These are phyloP conservation scores for Galeruca laticollis DNA, from an alignment of 2,888 invertebrate genomes.

Conservation along the genomic window DNA sequence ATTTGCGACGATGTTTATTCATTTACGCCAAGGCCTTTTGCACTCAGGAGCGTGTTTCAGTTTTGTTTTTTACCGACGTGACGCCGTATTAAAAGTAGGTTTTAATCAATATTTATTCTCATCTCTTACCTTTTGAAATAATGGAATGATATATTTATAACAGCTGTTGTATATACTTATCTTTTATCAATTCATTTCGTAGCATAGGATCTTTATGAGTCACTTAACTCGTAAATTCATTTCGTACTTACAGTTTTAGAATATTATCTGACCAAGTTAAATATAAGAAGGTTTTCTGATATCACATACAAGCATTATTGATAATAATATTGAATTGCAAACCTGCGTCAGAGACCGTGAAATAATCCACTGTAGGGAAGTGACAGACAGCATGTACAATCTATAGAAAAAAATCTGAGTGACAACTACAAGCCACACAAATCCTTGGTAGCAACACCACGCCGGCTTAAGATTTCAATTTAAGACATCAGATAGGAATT, in stretches of 20 bases:
- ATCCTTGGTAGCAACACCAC: too few relatives aligned
- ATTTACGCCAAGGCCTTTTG: conserved; percentile 36
- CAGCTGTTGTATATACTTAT: conserved; percentile 29
- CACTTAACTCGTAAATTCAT: conserved; percentile 30
- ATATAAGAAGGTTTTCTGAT: too few relatives aligned
- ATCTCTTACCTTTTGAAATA: conserved; percentile 31
- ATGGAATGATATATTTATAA: conserved; percentile 30
- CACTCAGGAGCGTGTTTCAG: conserved; percentile 25
- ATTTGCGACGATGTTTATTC: conserved; percentile 36
- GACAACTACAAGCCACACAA: too few relatives aligned
- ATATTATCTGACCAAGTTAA: too few relatives aligned
- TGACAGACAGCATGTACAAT: too few relatives aligned
- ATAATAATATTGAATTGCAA: too few relatives aligned
- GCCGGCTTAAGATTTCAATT: too few relatives aligned
- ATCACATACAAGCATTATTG: too few relatives aligned
- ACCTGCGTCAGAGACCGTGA: too few relatives aligned
- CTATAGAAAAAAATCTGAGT: too few relatives aligned
- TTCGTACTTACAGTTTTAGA: not conserved
- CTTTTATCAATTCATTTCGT: conserved; percentile 16
- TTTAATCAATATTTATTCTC: conserved; percentile 40
- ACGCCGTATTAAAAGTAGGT: conserved; percentile 37
- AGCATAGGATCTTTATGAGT: conserved; percentile 27
- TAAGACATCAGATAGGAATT: too few relatives aligned
- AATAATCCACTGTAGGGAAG: too few relatives aligned
- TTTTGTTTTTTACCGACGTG: conserved; percentile 32